Conservation (phyloP, 2,888 invertebrate species). For the Amiota communis region DNA sequence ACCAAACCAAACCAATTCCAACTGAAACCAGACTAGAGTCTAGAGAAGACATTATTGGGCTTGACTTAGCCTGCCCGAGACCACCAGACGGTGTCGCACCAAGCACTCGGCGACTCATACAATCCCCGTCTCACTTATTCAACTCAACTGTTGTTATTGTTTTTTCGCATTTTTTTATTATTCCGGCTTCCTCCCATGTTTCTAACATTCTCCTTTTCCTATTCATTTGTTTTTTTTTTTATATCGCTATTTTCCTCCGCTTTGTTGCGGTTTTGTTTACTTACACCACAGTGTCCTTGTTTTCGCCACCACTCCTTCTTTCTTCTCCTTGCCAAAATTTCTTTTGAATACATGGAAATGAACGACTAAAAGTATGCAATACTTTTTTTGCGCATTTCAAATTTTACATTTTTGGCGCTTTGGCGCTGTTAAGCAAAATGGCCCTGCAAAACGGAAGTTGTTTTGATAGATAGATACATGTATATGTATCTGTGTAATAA, state of each 20-base stretch:
- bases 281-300: slow-evolving; percentile 11
- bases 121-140: not conserved
- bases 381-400: slow-evolving; percentile 63
- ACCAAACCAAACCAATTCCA: too few relatives aligned
- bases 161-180: slow-evolving; percentile 56
- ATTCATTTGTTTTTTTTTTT: slow-evolving; percentile 47
- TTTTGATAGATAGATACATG: not conserved
- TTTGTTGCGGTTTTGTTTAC: slow-evolving; percentile 54
- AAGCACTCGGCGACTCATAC: not conserved
- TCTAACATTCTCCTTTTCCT: slow-evolving; percentile 31
- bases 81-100: slow-evolving; percentile 8
- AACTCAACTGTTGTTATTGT: slow-evolving; percentile 21
- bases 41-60: not conserved
- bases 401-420: slow-evolving; percentile 47
- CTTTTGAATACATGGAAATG: too few relatives aligned
- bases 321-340: not conserved
- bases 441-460: slow-evolving; percentile 42
- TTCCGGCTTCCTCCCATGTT: slow-evolving; percentile 59
- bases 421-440: slow-evolving; percentile 60
- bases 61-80: not conserved
- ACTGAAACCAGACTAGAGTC: too few relatives aligned
- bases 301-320: not conserved
- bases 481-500: not conserved
- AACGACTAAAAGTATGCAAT: slow-evolving; percentile 62
- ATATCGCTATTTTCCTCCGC: not conserved